Evolutionary conservation across 2,888 invertebrate genomes (phyloP).

Genomic region (Pediacus dermestoides): DNA sequence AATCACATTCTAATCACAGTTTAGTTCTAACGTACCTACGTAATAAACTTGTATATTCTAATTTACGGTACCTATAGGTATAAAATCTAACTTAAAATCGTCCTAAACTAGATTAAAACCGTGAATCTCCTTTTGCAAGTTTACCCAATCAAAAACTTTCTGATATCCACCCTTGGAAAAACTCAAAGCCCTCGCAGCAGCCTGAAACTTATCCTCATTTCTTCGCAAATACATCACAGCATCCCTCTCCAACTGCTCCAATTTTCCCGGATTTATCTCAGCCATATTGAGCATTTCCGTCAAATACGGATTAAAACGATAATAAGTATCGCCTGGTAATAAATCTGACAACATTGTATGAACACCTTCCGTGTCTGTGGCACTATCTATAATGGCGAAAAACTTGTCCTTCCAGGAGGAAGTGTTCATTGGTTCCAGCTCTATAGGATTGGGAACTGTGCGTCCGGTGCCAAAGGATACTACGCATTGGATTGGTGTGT

Average conservation of each 20-base stretch:
- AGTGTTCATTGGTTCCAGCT: slow-evolving; percentile 34
- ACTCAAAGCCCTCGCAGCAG: slow-evolving; percentile 53
- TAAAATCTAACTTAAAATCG: too few species aligned
- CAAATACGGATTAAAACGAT: slow-evolving; percentile 82
- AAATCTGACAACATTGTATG: slow-evolving; percentile 72
- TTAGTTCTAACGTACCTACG: too few species aligned
- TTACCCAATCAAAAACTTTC: slow-evolving; percentile 20
- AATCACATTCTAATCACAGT: too few species aligned
- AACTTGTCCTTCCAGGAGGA: slow-evolving; percentile 74
- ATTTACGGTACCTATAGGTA: too few species aligned
- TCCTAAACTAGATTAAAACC: slow-evolving; percentile 15
- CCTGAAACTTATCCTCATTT: slow-evolving; percentile 72
- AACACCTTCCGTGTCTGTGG: slow-evolving; percentile 82
- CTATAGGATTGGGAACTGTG: slow-evolving; percentile 45
- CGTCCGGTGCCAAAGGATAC: slow-evolving; percentile 80
- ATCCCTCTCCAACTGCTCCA: slow-evolving; percentile 68
- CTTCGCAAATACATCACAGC: slow-evolving; percentile 73
- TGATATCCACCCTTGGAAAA: slow-evolving; percentile 38
- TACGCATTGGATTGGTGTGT: slow-evolving; percentile 67
- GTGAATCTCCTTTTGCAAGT: slow-evolving; percentile 18
- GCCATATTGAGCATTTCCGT: slow-evolving; percentile 74
- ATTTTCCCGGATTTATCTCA: slow-evolving; percentile 69
- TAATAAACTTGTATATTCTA: too few species aligned
- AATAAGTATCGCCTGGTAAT: slow-evolving; percentile 69
- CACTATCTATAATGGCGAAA: slow-evolving; percentile 74